A percentile compares a stretch with the other conserved stretches of the same genome.
Conservation (phyloP, 2,113 vertebrate species). For the Oceanites oceanicus region DNA sequence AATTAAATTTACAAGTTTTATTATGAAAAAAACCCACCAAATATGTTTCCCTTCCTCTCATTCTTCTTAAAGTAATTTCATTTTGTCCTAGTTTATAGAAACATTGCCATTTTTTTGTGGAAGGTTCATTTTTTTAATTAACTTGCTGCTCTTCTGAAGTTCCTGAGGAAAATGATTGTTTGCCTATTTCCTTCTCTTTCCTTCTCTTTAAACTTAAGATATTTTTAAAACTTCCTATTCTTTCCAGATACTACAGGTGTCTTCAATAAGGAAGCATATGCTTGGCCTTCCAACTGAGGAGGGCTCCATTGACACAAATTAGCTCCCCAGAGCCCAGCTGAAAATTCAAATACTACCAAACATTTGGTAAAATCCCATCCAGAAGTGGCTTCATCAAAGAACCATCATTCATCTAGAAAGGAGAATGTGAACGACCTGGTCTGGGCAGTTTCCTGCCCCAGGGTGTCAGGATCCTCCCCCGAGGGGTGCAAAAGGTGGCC, state of each 20-base stretch:
- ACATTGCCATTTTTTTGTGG: neutral
- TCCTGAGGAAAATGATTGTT: neutral
- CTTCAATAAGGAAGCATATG: neutral
- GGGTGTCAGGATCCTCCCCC: neutral
- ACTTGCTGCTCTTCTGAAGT: neutral
- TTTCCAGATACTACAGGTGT: neutral
- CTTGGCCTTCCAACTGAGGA: neutral
- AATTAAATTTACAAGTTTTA: neutral
- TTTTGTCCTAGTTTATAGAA: neutral
- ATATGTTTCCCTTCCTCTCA: neutral
- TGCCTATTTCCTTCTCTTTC: neutral
- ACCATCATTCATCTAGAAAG: neutral
- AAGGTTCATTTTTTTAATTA: neutral
- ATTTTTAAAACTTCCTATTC: neutral
- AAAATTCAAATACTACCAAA: neutral
- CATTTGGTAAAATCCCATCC: neutral
- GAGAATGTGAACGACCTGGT: neutral
- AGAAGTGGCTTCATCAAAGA: neutral
- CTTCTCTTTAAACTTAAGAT: neutral
- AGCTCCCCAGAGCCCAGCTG: neutral
- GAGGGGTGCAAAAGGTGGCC: accelerated
- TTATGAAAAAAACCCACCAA: neutral
- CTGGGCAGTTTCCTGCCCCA: neutral
- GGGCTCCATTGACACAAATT: neutral
- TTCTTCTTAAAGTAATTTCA: neutral